These are phyloP conservation scores for Actenoides lindsayi DNA, from an alignment of 2,113 vertebrate species.

Conservation along the genomic window DNA sequence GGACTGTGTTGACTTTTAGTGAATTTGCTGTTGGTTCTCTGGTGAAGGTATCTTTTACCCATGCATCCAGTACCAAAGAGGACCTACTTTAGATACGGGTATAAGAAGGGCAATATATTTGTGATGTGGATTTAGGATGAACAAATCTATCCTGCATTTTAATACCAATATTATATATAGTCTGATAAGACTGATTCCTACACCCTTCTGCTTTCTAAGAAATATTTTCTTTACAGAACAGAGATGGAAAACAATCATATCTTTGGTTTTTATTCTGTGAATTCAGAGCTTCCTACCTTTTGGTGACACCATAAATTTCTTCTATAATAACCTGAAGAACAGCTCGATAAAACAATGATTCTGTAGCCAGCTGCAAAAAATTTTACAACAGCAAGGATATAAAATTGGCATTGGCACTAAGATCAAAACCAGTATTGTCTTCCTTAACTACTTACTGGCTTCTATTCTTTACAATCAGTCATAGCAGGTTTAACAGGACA, in stretches of 20 bases:
- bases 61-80: neutral
- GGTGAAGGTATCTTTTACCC: neutral
- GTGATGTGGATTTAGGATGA: neutral
- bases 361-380: slow-evolving; percentile 86
- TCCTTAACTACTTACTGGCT: neutral
- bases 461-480: neutral
- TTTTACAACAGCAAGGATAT: slow-evolving; percentile 29
- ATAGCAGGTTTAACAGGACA: neutral
- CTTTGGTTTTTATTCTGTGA: neutral
- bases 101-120: neutral
- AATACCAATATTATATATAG: neutral
- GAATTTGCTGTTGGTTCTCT: neutral
- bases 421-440: neutral
- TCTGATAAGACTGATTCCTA: neutral
- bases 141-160: neutral
- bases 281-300: slow-evolving; percentile 83
- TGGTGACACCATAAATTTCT: slow-evolving; percentile 87
- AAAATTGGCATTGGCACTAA: slow-evolving; percentile 13
- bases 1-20: neutral
- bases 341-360: slow-evolving; percentile 95
- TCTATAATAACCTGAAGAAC: slow-evolving; percentile 94
- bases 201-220: neutral
- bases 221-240: neutral
- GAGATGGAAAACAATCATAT: neutral
- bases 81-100: neutral